Evolutionary conservation across 30 jellyfish, hydroid and myxozoan genomes (phyloP), one percentile per base, ranked within the genome.

Genomic region (Aurelia coerulea): DNA sequence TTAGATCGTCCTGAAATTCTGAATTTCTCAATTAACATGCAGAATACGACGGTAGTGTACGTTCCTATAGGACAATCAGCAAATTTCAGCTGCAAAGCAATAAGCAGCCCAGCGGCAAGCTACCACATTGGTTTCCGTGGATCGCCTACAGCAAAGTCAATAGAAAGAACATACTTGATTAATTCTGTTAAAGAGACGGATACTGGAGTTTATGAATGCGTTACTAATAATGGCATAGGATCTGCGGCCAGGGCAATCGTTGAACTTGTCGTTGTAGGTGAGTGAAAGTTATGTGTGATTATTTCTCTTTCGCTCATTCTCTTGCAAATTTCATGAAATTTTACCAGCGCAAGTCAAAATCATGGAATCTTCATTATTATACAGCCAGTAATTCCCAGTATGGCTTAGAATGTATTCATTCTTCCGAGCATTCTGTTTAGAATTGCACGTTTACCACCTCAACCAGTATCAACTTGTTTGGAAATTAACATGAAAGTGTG

Each of bases 191-290:
- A 62, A 15, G 82, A 42, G 17, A 62, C 74, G 10, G 87, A 94
- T 62, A 95, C 89, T 39, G 99, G 97, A 12, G 69, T 76, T 4
- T 94, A 94, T 69, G 97, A 88, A 59, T 94, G 99, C 65, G 74
- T 87, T 35, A 96, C 99, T 34, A 77, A 71, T 54, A 94, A 94
- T 79, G 88, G 88, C 78, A 77, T 87, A 54, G 96, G 96, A 79
- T 51, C 14, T 13, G 79, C 84, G 5, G 81, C 51, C 19, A 80
- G 79, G 19, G 72, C 74, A 33, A 29, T 79, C 31, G 59, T 54
- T 56, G 67, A 37, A 35, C 77, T 88, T 7, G 60, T 88, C 54
- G 88, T 79, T 41, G 96, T 80, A 10, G 96, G 96, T 88, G 41
- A 65, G 96, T 70, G 5, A 49, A 3, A 15, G 41, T 39, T 8